Base-by-base conservation (phyloP, 2,888 invertebrate genomes). In the Dicycla oo region DNA sequence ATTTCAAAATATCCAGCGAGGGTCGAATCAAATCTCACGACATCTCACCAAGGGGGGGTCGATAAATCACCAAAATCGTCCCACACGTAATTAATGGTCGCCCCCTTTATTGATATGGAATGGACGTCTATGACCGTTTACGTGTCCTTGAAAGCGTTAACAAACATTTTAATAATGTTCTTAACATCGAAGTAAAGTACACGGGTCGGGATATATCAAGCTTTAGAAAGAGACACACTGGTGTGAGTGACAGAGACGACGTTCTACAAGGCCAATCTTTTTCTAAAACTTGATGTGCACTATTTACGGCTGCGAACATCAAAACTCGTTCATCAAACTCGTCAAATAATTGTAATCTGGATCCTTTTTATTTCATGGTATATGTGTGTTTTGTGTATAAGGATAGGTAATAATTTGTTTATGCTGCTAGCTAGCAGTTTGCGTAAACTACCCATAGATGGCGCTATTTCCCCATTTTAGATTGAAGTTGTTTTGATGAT, bases 371-470 rank as follows among this genome's bases (percentile, higher is more conserved):
- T 61, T 49, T 26, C 43, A n/a, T 53, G 15, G 8, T 51, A 13
- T 7, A 5, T n/a, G n/a, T 68, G n/a, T 62, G 49, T 51, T 45
- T 45, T 58, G 20, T 60, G n/a, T 53, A 0, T 65, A 11, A 7
- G 0, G 8, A n/a, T 18, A 26, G n/a, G n/a, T n/a, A 30, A 38
- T 20, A 38, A 11, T n/a, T 1, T 15, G 2, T 13, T 23, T 49
- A 61, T 69, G 75, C 56, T 65, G n/a, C n/a, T n/a, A n/a, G 80
- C 75, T 65, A 57, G 69, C 61, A 80, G 78, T 80, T 80, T 49
- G 0, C 18, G n/a, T 26, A n/a, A 64, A 43, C 56, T 45, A 57
- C 64, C 61, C 5, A 53, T 53, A 78, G 80, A 74, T 74, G 78
- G 74, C 74, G 74, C 64, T 74, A n/a, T n/a, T n/a, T n/a, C n/a